Evolutionary conservation across 2,797 vertebrate genomes (phyloP), one percentile per base, ranked within the genome.

Genomic region (Mus minutoides): DNA sequence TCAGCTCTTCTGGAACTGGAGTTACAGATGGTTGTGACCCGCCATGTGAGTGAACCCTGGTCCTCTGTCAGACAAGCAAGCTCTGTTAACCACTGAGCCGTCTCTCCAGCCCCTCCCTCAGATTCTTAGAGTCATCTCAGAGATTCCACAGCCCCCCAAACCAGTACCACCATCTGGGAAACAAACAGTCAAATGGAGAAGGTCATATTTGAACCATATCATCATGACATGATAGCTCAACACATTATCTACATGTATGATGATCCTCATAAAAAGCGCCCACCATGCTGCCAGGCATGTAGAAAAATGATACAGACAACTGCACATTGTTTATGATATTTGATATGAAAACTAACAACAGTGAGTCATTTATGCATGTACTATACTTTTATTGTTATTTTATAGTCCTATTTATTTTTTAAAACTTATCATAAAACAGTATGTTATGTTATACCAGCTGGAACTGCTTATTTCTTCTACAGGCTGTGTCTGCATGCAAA

Each of bases 351-450:
- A 69, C 22, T n/a, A 67, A 69, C 22, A 21, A 49, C 31, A 1
- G 10, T 71, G 77, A 24, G 76, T 73, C 75, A 26, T 71, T 46
- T 79, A 60, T 26, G 60, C 9, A 26, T 13, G 34, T 31, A 37
- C 49, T 79, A 37, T 62, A 58, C 54, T 88, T 58, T 93, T 37
- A 82, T 62, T 73, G 85, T 80, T 73, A 93, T 58, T 58, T 88
- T 69, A 43, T 11, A 60, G 26, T 77, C 46, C 58, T 40, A 73
- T 21, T 73, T 88, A 88, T 78, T 46, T 46, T 87, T 86, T 67
- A n/a, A 92, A 75, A 56, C 77, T 73, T 40, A 40, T 67, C 52
- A 6, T 56, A 76, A 67, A 82, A 60, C 56, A 40, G 43, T 69
- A 80, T 8, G 77, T 71, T 14, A 21, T 60, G 11, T 37, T 22